phyloP scores from a whole-genome alignment of 2,797 vertebrate genomes.

The Tadarida brasiliensis region DNA sequence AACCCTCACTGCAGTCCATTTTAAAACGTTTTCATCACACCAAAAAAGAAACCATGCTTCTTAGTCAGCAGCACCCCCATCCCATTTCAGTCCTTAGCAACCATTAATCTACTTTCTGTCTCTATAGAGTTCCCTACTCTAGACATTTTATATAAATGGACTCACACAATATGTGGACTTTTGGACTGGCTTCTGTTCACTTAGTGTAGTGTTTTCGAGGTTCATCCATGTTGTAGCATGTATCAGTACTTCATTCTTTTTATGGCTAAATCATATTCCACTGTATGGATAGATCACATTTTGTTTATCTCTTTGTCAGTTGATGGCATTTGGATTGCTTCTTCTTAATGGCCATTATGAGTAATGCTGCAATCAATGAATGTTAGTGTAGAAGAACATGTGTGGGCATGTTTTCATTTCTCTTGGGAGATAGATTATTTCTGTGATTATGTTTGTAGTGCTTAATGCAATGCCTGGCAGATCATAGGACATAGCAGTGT shows the following conservation, averaged over 20 bases:
- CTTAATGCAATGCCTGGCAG: conserved; percentile 8
- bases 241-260: not conserved
- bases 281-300: not conserved
- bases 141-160: not conserved
- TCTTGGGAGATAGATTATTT: conserved; percentile 22
- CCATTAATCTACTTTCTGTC: not conserved
- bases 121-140: not conserved
- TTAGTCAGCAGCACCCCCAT: not conserved
- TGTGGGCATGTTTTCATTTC: not conserved
- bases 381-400: not conserved
- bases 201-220: not conserved
- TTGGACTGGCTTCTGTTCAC: not conserved
- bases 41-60: not conserved
- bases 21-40: not conserved
- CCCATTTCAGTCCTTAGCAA: not conserved
- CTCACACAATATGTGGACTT: not conserved
- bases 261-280: not conserved
- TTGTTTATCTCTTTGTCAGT: not conserved
- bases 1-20: not conserved
- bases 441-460: conserved; percentile 6
- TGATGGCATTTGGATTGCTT: not conserved
- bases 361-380: not conserved
- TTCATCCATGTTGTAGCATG: not conserved
- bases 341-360: not conserved
- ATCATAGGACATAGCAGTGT: not conserved